Conservation (phyloP, 2,888 invertebrate species). For the Saturnia japonica region DNA sequence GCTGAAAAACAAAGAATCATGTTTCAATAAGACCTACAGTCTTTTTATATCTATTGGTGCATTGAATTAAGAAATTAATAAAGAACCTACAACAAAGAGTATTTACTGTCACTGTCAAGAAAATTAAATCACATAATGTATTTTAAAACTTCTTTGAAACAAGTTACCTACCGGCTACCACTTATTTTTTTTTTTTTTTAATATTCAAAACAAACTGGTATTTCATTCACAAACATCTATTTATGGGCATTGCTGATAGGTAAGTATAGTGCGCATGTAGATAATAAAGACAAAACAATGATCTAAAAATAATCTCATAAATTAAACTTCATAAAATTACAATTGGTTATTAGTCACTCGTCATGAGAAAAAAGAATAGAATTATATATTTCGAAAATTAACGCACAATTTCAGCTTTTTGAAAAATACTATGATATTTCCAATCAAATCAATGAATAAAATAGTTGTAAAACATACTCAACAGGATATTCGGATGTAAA, state of each 20-base stretch:
- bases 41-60: neutral
- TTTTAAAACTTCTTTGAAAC: no score
- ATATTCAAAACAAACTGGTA: no score
- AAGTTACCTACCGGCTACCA: no score
- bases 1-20: constrained; percentile 83
- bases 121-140: no score
- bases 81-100: neutral
- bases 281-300: no score
- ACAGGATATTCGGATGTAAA: neutral
- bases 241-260: neutral
- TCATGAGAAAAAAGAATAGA: neutral
- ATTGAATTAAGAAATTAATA: neutral
- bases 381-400: neutral
- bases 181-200: no score
- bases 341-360: no score
- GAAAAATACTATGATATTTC: neutral
- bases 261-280: no score
- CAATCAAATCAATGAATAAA: neutral
- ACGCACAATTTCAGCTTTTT: neutral
- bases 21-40: constrained; percentile 13
- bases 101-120: neutral
- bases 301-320: no score
- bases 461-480: neutral
- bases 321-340: no score
- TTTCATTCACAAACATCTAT: no score